Evolutionary conservation across 2,113 vertebrate species (phyloP).

Genomic region (Tetraodon nigroviridis): DNA sequence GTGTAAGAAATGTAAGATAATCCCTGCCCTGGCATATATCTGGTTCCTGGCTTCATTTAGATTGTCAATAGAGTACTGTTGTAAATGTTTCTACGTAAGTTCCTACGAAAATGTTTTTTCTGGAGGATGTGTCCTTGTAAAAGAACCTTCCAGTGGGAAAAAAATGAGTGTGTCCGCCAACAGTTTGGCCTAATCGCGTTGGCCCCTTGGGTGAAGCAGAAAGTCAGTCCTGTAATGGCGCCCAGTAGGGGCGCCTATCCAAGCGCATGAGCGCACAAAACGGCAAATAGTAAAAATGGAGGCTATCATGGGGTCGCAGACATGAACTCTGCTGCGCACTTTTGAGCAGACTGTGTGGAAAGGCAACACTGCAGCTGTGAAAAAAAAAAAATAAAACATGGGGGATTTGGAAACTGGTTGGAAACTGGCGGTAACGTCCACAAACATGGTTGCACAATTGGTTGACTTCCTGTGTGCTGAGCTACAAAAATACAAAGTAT

Average conservation of each 20-base stretch:
- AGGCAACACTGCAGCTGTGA: slow-evolving; percentile 41
- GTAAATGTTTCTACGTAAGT: no score
- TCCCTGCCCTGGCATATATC: no score
- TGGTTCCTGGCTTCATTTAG: no score
- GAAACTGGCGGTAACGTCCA: slow-evolving; percentile 1
- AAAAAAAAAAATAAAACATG: slow-evolving; percentile 52
- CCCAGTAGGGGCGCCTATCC: slow-evolving; percentile 35
- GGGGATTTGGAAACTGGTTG: slow-evolving; percentile 13
- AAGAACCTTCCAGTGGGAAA: no score
- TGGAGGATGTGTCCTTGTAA: no score
- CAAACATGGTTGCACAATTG: slow-evolving; percentile 15
- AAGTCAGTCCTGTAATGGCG: slow-evolving; percentile 19
- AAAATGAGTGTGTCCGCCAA: not conserved
- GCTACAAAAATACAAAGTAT: no score
- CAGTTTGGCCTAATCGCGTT: slow-evolving; percentile 1
- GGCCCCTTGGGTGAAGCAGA: slow-evolving; percentile 7
- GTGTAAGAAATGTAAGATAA: no score
- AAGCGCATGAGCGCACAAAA: slow-evolving; percentile 37
- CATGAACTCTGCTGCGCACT: not conserved
- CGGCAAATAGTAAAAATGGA: slow-evolving; percentile 21
- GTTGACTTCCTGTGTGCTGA: not conserved
- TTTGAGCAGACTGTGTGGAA: slow-evolving; percentile 21
- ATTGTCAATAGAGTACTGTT: no score
- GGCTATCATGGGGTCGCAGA: slow-evolving; percentile 19
- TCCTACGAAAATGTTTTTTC: no score